Conservation (phyloP, 2,797 vertebrate species). For the Oreonectes daqikongensis region DNA sequence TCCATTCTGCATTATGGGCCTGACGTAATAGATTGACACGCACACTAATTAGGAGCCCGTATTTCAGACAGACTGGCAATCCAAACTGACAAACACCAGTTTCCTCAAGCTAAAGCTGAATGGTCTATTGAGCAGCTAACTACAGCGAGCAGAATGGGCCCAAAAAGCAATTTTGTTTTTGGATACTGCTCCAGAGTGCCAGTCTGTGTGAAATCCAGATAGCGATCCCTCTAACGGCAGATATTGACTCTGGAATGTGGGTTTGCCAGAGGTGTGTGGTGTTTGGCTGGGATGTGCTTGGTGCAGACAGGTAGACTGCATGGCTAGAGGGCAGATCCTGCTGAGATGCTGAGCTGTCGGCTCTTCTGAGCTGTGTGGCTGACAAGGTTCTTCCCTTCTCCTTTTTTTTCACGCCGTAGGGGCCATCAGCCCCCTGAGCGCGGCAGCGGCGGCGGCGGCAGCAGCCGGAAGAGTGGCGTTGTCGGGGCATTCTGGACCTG, state of each 20-base stretch:
- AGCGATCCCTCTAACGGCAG: conserved; percentile 18
- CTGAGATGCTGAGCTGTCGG: conserved; percentile 23
- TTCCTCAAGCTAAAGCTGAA: conserved; percentile 32
- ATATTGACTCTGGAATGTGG: conserved; percentile 40
- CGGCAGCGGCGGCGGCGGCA: conserved; percentile 91
- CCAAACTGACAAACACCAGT: conserved; percentile 42
- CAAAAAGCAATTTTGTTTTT: conserved; percentile 22
- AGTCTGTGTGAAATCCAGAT: conserved; percentile 50
- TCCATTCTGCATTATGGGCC: conserved; percentile 53
- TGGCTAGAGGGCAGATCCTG: conserved; percentile 39
- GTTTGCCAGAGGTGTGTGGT: conserved; percentile 30
- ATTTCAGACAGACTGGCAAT: conserved; percentile 55
- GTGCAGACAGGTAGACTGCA: conserved; percentile 48
- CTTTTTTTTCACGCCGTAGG: conserved; percentile 78
- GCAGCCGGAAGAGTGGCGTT: conserved; percentile 94
- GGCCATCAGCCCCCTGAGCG: conserved; percentile 93
- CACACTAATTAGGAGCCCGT: conserved; percentile 39
- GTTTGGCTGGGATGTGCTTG: conserved; percentile 36
- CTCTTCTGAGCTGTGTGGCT: conserved; percentile 11
- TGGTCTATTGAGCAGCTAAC: conserved; percentile 4
- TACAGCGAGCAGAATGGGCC: conserved; percentile 15
- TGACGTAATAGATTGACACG: conserved; percentile 49
- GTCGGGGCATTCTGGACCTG: conserved; percentile 89
- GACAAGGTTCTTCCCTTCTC: conserved; percentile 4
- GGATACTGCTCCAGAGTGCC: conserved; percentile 22